Percentiles rank a stretch among this genome's conserved stretches.
Conservation (phyloP, 1,140 invertebrate genomes). For the Triops cancriformis region DNA sequence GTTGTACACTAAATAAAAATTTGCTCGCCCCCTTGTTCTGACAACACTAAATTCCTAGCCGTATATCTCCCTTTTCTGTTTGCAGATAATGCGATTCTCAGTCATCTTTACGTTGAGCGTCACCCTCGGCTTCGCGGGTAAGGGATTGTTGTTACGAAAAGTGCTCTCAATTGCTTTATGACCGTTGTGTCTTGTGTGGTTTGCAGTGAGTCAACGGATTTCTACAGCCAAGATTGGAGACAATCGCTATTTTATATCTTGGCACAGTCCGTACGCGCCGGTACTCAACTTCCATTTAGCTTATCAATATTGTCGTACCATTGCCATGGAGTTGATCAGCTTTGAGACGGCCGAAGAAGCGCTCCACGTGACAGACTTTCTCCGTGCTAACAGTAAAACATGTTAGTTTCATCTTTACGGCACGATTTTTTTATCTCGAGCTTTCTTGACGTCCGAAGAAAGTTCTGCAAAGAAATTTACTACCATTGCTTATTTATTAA, state of each 20-base stretch:
- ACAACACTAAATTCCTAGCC: background rate
- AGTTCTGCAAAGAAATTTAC: no score
- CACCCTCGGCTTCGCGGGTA: background rate
- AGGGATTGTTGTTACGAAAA: background rate
- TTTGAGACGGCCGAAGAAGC: conserved; percentile 79
- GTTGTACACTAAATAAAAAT: background rate
- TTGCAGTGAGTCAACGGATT: conserved; percentile 23
- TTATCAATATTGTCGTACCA: conserved; percentile 63
- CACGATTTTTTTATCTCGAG: background rate
- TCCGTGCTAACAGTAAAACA: conserved; percentile 60
- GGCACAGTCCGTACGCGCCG: conserved; percentile 78
- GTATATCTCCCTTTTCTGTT: background rate
- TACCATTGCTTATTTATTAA: no score
- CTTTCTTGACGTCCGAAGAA: no score
- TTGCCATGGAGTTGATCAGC: conserved; percentile 71
- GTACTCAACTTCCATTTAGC: conserved; percentile 67
- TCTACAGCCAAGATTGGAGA: conserved; percentile 50
- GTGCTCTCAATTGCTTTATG: background rate
- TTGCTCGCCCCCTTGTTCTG: background rate
- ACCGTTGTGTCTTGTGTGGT: background rate
- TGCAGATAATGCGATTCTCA: background rate
- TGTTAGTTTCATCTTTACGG: conserved; percentile 17
- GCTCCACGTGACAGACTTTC: conserved; percentile 67
- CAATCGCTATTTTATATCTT: conserved; percentile 75
- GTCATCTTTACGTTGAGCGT: background rate